These are phyloP conservation scores for Orthosia gothica DNA, from an alignment of 2,888 invertebrate species.

Conservation along the genomic window DNA sequence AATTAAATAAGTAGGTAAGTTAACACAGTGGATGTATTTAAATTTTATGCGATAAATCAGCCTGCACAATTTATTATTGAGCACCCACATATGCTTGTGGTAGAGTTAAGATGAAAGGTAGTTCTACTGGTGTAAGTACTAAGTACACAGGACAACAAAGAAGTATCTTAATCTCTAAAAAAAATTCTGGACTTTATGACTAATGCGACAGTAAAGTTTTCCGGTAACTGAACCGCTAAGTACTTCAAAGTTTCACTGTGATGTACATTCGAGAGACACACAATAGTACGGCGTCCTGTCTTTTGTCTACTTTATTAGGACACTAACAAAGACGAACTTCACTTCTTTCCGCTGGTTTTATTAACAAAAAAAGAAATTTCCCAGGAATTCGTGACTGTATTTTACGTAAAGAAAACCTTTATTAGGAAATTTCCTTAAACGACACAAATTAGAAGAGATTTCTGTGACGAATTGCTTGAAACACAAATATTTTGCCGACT, in stretches of 20 bases:
- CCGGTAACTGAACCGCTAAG: constrained; percentile 2
- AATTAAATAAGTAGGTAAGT: too few species aligned
- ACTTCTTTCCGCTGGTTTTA: constrained; percentile 53
- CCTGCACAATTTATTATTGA: too few species aligned
- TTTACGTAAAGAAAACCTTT: constrained; percentile 45
- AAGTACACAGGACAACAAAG: too few species aligned
- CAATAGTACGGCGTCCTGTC: constrained; percentile 35
- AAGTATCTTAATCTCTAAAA: not conserved
- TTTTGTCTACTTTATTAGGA: constrained; percentile 59
- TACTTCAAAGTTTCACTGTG: constrained; percentile 30
- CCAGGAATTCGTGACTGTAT: constrained; percentile 32
- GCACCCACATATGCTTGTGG: too few species aligned
- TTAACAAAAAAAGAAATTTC: constrained; percentile 56
- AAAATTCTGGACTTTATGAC: not conserved
- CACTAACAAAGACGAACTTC: constrained; percentile 59
- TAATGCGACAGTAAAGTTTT: constrained; percentile 2
- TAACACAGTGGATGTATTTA: too few species aligned
- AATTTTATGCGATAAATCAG: too few species aligned
- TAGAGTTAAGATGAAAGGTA: too few species aligned
- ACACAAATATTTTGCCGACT: constrained; percentile 4
- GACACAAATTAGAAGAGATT: constrained; percentile 52
- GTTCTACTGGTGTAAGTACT: too few species aligned
- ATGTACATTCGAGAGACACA: constrained; percentile 4
- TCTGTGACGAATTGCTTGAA: constrained; percentile 34
- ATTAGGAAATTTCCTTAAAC: constrained; percentile 45